Percentiles rank a stretch among this genome's conserved stretches.
These are phyloP conservation scores for Aspidiotus destructor DNA, from an alignment of 2,888 invertebrate species.

Conservation along the genomic window DNA sequence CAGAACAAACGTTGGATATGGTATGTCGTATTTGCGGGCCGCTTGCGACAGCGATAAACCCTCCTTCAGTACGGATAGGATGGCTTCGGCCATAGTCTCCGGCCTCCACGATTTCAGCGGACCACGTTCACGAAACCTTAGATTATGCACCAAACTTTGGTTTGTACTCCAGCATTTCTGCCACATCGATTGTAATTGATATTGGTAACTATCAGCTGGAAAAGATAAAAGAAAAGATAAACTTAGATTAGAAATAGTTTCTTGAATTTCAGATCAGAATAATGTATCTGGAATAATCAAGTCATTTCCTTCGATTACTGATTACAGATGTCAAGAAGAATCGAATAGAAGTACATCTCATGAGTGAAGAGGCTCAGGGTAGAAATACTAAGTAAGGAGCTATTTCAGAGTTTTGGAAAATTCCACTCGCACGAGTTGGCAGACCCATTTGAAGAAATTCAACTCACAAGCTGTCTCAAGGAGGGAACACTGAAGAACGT, in stretches of 20 bases:
- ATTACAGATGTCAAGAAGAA: no score
- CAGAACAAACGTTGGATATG: constrained; percentile 85
- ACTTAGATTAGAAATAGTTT: not conserved
- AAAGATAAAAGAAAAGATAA: constrained; percentile 38
- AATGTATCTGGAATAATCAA: no score
- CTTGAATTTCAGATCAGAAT: no score
- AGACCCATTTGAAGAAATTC: no score
- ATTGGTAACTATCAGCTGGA: constrained; percentile 87
- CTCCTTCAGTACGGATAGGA: constrained; percentile 83
- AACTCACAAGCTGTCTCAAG: no score
- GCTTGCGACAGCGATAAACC: constrained; percentile 81
- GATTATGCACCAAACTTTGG: constrained; percentile 79
- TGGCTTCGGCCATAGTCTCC: constrained; percentile 90
- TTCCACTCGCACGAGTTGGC: no score
- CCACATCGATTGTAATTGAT: constrained; percentile 90
- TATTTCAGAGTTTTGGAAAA: no score
- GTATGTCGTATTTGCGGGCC: constrained; percentile 87
- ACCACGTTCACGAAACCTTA: constrained; percentile 83
- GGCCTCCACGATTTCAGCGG: constrained; percentile 88
- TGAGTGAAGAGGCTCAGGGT: no score
- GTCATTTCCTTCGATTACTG: no score
- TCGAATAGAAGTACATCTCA: no score
- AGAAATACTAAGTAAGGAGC: no score
- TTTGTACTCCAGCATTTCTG: constrained; percentile 93
- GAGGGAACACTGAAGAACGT: no score